Evolutionary conservation across 2,888 invertebrate genomes (phyloP), one percentile per base, ranked within the genome.

Genomic region (Leptinotarsa rubiginosa): DNA sequence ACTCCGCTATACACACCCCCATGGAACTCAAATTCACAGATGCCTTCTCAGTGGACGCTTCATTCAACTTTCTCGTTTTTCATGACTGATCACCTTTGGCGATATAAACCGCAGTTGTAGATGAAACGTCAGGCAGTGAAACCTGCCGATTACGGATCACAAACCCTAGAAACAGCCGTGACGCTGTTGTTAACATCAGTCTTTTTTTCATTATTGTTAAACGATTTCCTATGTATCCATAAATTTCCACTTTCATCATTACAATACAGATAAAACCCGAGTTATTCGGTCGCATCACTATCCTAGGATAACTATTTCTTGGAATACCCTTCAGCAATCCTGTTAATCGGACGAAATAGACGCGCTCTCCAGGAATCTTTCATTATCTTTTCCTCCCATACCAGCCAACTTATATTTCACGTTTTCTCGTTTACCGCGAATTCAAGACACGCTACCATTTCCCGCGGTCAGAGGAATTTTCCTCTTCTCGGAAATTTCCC

Each of bases 401-500:
- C 25, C 56, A 22, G 13, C 22, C 22, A 20, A 22, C 22, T 56
- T 22, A 56, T 56, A 56, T 22, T 56, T 68, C 68, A 54, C 52
- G 68, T 68, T 52, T 18, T 67, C 20, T 25, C 22, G n/a, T 41
- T 50, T 56, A 56, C 56, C 56, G 15, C 13, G 56, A 56, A 56
- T 22, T 20, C 56, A 12, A 56, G 22, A 22, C 13, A 22, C 56
- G 56, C 56, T 56, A 20, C 65, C 47, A 4, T 49, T 65, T 22
- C 65, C 47, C 65, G 20, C 20, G 18, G 13, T 16, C 31, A 13
- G 20, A 54, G 50, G 18, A 52, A 68, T 54, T 54, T 67, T 31
- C 68, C 50, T 50, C 66, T 18, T 25, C 52, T 54, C n/a, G 22
- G 15, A 67, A 68, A 54, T 54, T 54, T 52, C 15, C 54, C 52